Conservation (phyloP, 2,888 invertebrate genomes). For the Hesperia comma region DNA sequence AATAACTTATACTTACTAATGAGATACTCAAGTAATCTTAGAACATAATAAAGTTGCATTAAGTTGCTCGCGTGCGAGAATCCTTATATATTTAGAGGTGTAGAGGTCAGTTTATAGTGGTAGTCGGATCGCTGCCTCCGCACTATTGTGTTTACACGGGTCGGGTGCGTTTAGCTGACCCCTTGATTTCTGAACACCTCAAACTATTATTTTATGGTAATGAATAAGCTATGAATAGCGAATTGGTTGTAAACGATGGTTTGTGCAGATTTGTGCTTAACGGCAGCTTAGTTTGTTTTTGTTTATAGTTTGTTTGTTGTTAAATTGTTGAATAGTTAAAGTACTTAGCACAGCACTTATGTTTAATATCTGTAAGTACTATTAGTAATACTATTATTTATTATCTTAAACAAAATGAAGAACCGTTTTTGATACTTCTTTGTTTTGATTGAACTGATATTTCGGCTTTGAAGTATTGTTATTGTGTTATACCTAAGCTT, state of each 20-base stretch:
- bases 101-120: conserved; percentile 40
- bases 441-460: too few relatives aligned
- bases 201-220: conserved; percentile 51
- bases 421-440: too few relatives aligned
- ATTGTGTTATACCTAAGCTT: too few relatives aligned
- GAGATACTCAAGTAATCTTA: background rate
- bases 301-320: conserved; percentile 35
- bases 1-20: too few relatives aligned
- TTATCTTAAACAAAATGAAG: too few relatives aligned
- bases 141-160: conserved; percentile 62
- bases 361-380: too few relatives aligned
- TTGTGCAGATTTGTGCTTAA: conserved; percentile 26
- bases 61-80: background rate
- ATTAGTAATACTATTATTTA: too few relatives aligned
- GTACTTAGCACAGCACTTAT: too few relatives aligned
- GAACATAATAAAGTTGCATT: background rate
- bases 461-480: too few relatives aligned
- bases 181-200: conserved; percentile 63
- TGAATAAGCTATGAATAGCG: conserved; percentile 45
- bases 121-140: conserved; percentile 49
- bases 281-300: conserved; percentile 25
- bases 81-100: conserved; percentile 10
- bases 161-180: conserved; percentile 65
- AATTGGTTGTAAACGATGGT: conserved; percentile 20
- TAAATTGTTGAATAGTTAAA: conserved; percentile 2